phyloP scores from a whole-genome alignment of 1,140 invertebrate genomes.

The Argopecten irradians region DNA sequence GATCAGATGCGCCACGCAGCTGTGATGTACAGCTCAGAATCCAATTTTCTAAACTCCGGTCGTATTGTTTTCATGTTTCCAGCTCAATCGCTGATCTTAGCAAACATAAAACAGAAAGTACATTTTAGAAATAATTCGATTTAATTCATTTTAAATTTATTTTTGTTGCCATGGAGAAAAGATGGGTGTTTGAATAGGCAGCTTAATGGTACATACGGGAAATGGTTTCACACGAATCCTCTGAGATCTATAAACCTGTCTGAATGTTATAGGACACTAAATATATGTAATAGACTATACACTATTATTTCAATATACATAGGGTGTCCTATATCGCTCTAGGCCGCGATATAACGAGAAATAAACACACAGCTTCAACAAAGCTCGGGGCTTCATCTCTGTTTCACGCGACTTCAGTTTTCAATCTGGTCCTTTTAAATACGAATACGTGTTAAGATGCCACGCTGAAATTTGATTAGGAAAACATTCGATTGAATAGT shows the following conservation, averaged over 20 bases:
- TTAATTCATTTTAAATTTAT: not conserved
- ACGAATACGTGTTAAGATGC: not conserved
- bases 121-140: not conserved
- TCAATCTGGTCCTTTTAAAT: not conserved
- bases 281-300: no score
- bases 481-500: not conserved
- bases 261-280: no score
- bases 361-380: no score
- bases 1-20: not conserved
- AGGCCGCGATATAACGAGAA: no score
- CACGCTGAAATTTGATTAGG: not conserved
- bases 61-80: not conserved
- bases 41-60: not conserved
- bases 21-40: not conserved
- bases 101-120: not conserved
- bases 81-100: not conserved
- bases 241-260: not conserved
- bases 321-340: no score
- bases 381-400: no score
- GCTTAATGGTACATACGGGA: not conserved
- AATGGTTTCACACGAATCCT: not conserved
- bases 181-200: not conserved
- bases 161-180: not conserved
- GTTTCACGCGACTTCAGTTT: not conserved
- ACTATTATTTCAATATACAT: no score